Conservation (phyloP, 2,113 vertebrate species). For the Callaeas wilsoni region DNA sequence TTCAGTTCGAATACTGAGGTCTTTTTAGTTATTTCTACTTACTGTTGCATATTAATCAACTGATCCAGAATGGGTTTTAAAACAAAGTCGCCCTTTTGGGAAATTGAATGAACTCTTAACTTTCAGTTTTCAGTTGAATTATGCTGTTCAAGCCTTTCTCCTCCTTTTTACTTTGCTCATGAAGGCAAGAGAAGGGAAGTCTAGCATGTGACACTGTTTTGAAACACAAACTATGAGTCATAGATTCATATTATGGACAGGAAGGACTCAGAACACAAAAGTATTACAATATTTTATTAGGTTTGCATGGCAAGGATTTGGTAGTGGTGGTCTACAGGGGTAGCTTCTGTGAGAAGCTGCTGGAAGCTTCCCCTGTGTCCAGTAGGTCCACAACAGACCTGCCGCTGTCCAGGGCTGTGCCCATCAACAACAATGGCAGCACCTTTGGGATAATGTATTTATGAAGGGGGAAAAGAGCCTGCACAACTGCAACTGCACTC, state of each 20-base stretch:
- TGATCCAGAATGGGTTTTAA: neutral
- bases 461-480: neutral
- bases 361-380: neutral
- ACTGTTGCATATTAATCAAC: neutral
- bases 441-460: neutral
- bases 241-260: neutral
- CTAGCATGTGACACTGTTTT: conserved; percentile 46
- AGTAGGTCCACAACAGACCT: neutral
- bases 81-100: neutral
- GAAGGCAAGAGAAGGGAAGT: conserved; percentile 47
- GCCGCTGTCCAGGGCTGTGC: fast-evolving
- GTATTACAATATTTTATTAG: neutral
- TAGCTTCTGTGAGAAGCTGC: neutral
- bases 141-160: neutral
- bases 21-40: neutral
- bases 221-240: conserved; percentile 52
- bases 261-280: neutral
- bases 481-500: neutral
- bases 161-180: neutral
- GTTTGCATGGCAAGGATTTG: neutral
- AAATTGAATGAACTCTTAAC: neutral
- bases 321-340: neutral
- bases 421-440: fast-evolving
- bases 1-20: neutral
- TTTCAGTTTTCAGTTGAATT: conserved; percentile 34